phyloP scores from a whole-genome alignment of 2,888 invertebrate genomes.

The Muschampia plurimacula region DNA sequence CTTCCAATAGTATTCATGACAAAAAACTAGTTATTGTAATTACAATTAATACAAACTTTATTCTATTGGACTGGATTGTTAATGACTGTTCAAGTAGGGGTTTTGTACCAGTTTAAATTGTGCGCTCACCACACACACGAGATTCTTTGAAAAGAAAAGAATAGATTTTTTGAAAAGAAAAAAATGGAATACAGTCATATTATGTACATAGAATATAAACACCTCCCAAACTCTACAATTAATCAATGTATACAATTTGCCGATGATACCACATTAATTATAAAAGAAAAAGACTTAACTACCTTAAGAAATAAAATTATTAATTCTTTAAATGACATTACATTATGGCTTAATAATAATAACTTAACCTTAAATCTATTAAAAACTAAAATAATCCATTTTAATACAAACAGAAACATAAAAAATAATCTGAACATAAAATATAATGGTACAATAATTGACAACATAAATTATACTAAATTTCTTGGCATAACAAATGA shows the following conservation, averaged over 20 bases:
- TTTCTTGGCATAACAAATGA: slow-evolving; percentile 12
- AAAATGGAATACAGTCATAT: too few relatives aligned
- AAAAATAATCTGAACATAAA: background rate
- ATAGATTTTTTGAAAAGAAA: too few relatives aligned
- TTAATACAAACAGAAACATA: slow-evolving; percentile 10
- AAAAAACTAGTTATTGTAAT: too few relatives aligned
- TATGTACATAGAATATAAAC: too few relatives aligned
- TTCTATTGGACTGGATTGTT: too few relatives aligned
- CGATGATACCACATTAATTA: slow-evolving; percentile 16
- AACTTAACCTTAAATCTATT: slow-evolving; percentile 10
- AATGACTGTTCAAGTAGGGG: too few relatives aligned
- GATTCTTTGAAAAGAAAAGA: too few relatives aligned
- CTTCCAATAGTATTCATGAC: too few relatives aligned
- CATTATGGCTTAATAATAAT: slow-evolving; percentile 12
- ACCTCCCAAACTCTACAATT: slow-evolving; percentile 7
- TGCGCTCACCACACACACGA: too few relatives aligned
- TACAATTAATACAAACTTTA: too few relatives aligned
- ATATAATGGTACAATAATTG: slow-evolving; percentile 6
- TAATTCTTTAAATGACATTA: background rate
- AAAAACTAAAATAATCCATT: slow-evolving; percentile 20
- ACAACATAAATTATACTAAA: slow-evolving; percentile 1
- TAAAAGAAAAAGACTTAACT: background rate
- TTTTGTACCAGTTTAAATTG: too few relatives aligned
- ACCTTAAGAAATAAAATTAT: slow-evolving; percentile 1
- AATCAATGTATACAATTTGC: slow-evolving; percentile 16